These are phyloP conservation scores for Hestina assimilis DNA, from an alignment of 1,140 invertebrate species.

Conservation along the genomic window DNA sequence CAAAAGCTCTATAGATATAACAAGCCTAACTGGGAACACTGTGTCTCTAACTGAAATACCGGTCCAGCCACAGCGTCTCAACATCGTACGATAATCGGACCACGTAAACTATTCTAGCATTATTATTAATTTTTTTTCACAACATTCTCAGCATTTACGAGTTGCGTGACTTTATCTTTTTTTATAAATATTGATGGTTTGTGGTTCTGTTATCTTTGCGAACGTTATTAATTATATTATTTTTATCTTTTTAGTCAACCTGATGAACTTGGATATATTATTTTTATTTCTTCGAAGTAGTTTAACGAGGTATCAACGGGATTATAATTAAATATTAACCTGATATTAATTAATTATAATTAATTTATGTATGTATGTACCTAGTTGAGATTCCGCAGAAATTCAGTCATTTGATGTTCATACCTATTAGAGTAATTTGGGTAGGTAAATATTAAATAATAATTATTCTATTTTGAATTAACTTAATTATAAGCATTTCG, in stretches of 20 bases:
- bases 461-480: too few relatives aligned
- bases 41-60: slow-evolving; percentile 47
- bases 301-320: too few relatives aligned
- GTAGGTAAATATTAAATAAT: too few relatives aligned
- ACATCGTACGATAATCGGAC: slow-evolving; percentile 56
- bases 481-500: too few relatives aligned
- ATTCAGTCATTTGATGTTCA: too few relatives aligned
- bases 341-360: too few relatives aligned
- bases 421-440: too few relatives aligned
- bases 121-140: slow-evolving; percentile 5
- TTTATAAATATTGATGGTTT: slow-evolving; percentile 11
- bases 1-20: slow-evolving; percentile 29
- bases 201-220: neutral
- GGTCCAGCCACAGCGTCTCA: slow-evolving; percentile 27
- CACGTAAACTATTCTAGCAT: slow-evolving; percentile 42
- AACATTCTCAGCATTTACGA: slow-evolving; percentile 4
- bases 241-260: neutral
- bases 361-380: too few relatives aligned
- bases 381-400: too few relatives aligned
- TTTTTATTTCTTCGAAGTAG: too few relatives aligned
- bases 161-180: slow-evolving; percentile 13
- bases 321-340: too few relatives aligned
- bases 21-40: slow-evolving; percentile 23
- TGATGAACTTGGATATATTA: too few relatives aligned
- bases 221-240: slow-evolving; percentile 4